Conservation (phyloP, 2,797 vertebrate species). For the Cossypha dichroa region DNA sequence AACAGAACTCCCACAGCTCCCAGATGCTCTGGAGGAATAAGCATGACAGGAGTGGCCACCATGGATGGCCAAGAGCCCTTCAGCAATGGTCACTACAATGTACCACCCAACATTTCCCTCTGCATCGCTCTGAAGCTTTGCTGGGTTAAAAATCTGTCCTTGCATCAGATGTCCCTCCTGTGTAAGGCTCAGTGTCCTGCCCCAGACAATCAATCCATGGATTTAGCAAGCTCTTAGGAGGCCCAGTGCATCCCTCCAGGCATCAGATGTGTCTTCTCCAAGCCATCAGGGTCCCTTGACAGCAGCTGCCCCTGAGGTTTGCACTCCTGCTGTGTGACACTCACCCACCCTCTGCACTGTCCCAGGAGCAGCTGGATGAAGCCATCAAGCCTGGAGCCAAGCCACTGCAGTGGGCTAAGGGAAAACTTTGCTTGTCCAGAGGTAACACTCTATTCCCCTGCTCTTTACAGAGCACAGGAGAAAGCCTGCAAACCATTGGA, state of each 20-base stretch:
- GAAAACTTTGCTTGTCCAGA: neutral
- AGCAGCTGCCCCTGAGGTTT: neutral
- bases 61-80: neutral
- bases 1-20: neutral
- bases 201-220: neutral
- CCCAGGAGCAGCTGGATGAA: neutral
- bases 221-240: neutral
- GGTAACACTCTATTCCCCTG: neutral
- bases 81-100: fast-evolving
- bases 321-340: fast-evolving
- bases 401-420: neutral
- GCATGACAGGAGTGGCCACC: fast-evolving
- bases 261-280: neutral
- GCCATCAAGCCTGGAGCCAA: neutral
- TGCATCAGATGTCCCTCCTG: neutral
- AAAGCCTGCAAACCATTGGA: neutral
- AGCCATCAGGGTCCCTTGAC: neutral
- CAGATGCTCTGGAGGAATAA: neutral
- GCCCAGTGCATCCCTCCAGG: neutral
- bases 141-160: neutral
- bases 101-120: neutral
- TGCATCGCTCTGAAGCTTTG: fast-evolving
- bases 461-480: fast-evolving
- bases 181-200: neutral
- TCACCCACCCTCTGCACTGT: neutral